Conservation (phyloP, 2,113 vertebrate species). For the Phylloscopus trochiloides region DNA sequence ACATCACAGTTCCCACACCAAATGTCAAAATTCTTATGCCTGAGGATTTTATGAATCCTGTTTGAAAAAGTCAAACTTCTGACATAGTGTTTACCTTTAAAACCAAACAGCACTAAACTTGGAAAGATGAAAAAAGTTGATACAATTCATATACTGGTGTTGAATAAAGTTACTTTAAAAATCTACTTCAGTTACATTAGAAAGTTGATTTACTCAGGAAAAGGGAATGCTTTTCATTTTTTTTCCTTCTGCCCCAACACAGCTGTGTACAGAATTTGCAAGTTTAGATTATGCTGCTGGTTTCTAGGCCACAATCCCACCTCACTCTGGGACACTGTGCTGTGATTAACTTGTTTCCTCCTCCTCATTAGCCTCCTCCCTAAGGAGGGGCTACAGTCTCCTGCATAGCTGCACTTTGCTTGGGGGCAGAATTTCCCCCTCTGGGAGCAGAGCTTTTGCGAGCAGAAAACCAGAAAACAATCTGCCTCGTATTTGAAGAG, state of each 20-base stretch:
- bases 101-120: not conserved
- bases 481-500: not conserved
- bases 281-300: not conserved
- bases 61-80: slow-evolving; percentile 7
- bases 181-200: not conserved
- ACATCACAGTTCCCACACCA: slow-evolving; percentile 68
- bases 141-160: not conserved
- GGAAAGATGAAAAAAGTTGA: not conserved
- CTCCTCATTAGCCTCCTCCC: not conserved
- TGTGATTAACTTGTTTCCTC: not conserved
- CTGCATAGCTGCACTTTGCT: not conserved
- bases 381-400: not conserved
- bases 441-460: not conserved
- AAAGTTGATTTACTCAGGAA: not conserved
- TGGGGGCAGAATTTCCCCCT: not conserved
- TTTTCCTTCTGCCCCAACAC: not conserved
- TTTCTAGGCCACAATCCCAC: not conserved
- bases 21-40: slow-evolving; percentile 45
- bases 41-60: slow-evolving; percentile 17
- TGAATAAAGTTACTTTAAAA: not conserved
- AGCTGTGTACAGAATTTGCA: not conserved
- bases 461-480: not conserved
- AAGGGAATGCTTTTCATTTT: not conserved
- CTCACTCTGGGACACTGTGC: not conserved
- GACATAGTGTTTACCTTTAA: slow-evolving; percentile 9